Percentiles rank a stretch among this genome's conserved stretches.
Conservation (phyloP, 1,140 invertebrate species). For the Saccostrea echinata region DNA sequence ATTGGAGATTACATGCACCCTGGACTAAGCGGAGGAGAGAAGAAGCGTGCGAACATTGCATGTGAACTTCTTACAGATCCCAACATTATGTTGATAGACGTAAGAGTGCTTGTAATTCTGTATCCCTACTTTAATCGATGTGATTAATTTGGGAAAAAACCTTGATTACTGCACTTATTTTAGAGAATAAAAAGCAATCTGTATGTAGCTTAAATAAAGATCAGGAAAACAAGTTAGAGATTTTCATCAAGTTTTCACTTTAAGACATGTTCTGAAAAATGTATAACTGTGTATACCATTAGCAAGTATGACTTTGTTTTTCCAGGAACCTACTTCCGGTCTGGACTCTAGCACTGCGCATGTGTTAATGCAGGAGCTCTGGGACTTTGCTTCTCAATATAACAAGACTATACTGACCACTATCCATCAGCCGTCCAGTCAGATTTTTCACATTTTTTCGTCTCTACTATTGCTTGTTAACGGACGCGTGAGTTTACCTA, state of each 20-base stretch:
- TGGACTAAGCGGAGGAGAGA: conserved; percentile 92
- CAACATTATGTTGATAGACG: conserved; percentile 91
- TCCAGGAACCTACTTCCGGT: conserved; percentile 91
- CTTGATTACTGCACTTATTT: too few species aligned
- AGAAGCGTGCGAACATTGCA: conserved; percentile 92
- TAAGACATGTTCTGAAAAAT: too few species aligned
- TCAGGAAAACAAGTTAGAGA: too few species aligned
- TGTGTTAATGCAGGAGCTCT: conserved; percentile 87
- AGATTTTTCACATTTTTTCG: conserved; percentile 93
- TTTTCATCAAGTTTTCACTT: too few species aligned
- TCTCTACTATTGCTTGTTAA: conserved; percentile 88
- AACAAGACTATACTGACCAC: conserved; percentile 91
- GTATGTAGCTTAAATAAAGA: too few species aligned
- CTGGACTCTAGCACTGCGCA: conserved; percentile 91
- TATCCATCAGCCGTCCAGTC: conserved; percentile 92
- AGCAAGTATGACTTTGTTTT: background rate
- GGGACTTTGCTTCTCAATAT: conserved; percentile 87
- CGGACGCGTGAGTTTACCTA: conserved; percentile 81
- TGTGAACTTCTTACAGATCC: conserved; percentile 93
- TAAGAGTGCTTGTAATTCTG: conserved; percentile 84
- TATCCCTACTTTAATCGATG: too few species aligned
- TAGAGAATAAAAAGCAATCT: too few species aligned
- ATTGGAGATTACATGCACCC: conserved; percentile 90
- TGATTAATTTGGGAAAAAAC: too few species aligned
- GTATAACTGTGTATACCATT: too few species aligned